phyloP scores from a whole-genome alignment of 2,113 vertebrate species.

The Proterorhinus semilunaris region DNA sequence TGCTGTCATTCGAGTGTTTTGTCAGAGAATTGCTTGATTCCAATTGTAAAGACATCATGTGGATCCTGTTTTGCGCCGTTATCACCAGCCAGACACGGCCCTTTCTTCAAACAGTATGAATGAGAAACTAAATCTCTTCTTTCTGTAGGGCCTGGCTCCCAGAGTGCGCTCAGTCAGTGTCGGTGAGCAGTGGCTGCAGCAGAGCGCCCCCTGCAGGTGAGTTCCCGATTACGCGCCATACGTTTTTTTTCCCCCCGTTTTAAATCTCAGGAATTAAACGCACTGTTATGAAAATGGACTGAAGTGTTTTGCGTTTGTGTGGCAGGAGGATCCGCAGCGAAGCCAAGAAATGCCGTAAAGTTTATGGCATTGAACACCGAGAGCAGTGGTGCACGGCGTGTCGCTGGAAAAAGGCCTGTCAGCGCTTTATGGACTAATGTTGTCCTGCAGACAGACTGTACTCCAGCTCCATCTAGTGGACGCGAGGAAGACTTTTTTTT shows the following conservation, averaged over 20 bases:
- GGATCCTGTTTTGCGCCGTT: no score
- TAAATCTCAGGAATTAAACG: no score
- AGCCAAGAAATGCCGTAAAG: conserved; percentile 92
- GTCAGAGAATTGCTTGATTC: no score
- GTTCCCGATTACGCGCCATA: not conserved
- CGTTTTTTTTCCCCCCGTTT: no score
- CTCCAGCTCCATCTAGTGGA: conserved; percentile 1
- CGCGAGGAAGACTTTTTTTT: conserved; percentile 6
- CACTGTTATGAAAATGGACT: not conserved
- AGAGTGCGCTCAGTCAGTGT: conserved; percentile 86
- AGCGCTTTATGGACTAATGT: conserved; percentile 84
- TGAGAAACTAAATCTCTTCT: not conserved
- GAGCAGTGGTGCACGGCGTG: conserved; percentile 89
- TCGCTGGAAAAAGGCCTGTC: conserved; percentile 90
- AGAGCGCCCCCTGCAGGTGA: conserved; percentile 79
- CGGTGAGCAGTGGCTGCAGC: conserved; percentile 84
- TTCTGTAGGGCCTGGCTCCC: conserved; percentile 66
- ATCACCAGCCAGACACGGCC: no score
- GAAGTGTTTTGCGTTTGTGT: not conserved
- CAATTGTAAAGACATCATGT: no score
- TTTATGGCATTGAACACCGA: conserved; percentile 86
- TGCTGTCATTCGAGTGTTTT: no score
- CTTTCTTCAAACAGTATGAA: no score
- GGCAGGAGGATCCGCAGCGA: conserved; percentile 86
- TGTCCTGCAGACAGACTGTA: not conserved